phyloP scores from a whole-genome alignment of 2,888 invertebrate species.

The Acronicta aceris region DNA sequence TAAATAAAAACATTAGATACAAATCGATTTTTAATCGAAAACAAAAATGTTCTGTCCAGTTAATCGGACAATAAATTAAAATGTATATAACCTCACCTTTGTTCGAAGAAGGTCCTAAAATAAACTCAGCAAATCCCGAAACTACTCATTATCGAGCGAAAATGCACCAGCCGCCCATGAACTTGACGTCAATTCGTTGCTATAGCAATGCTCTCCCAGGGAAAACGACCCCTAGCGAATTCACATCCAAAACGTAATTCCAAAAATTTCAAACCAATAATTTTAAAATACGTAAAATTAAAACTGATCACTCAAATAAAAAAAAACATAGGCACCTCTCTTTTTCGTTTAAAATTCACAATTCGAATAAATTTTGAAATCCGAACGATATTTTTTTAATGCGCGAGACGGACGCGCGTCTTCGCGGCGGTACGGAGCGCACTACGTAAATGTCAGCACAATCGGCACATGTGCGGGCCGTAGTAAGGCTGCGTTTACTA shows the following conservation, averaged over 20 bases:
- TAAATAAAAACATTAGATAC: not conserved
- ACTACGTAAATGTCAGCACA: slow-evolving; percentile 88
- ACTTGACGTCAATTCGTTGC: slow-evolving; percentile 83
- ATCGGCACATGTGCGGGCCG: slow-evolving; percentile 86
- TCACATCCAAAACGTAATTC: slow-evolving; percentile 66
- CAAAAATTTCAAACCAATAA: slow-evolving; percentile 28
- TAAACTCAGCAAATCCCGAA: slow-evolving; percentile 61
- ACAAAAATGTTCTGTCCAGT: slow-evolving; percentile 17
- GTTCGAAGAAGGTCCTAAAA: slow-evolving; percentile 38
- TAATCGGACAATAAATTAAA: slow-evolving; percentile 12
- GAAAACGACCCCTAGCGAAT: slow-evolving; percentile 70
- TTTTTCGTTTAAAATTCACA: slow-evolving; percentile 61
- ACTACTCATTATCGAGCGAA: slow-evolving; percentile 83
- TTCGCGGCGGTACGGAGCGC: slow-evolving; percentile 81
- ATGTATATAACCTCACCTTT: slow-evolving; percentile 50
- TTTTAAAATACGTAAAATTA: slow-evolving; percentile 52
- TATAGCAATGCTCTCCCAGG: slow-evolving; percentile 83
- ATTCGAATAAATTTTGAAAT: slow-evolving; percentile 62
- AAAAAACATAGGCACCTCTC: slow-evolving; percentile 66
- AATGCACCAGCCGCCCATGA: slow-evolving; percentile 87
- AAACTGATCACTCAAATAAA: slow-evolving; percentile 47
- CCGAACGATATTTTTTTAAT: slow-evolving; percentile 63
- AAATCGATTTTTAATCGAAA: slow-evolving; percentile 25
- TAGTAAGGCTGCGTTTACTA: slow-evolving; percentile 70
- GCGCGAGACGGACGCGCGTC: slow-evolving; percentile 74